Conservation (phyloP, 2,888 invertebrate genomes). For the Leptopilina myrica region DNA sequence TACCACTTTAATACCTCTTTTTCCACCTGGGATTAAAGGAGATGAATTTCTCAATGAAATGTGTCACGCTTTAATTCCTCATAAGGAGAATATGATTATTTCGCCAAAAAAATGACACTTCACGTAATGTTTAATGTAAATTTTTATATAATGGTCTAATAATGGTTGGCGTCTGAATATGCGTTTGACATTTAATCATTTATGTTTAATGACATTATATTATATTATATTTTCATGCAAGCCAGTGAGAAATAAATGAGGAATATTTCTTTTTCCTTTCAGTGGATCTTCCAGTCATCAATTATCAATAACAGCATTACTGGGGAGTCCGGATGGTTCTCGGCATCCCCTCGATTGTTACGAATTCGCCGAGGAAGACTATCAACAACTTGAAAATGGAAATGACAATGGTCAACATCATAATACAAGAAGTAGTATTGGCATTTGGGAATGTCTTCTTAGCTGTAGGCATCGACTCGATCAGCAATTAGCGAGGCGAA, state of each 20-base stretch:
- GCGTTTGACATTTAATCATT: neutral
- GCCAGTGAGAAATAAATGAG: neutral
- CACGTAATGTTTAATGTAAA: too few relatives aligned
- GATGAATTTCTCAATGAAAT: slow-evolving; percentile 13
- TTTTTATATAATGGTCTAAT: too few relatives aligned
- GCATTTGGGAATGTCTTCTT: slow-evolving; percentile 87
- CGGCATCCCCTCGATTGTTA: slow-evolving; percentile 86
- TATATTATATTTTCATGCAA: neutral
- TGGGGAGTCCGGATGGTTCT: slow-evolving; percentile 90
- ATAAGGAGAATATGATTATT: neutral
- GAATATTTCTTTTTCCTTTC: slow-evolving; percentile 50
- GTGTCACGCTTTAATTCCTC: neutral
- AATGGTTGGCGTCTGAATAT: too few relatives aligned
- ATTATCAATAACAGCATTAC: slow-evolving; percentile 88
- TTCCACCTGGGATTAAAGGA: neutral
- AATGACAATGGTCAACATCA: slow-evolving; percentile 74
- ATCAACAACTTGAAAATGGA: slow-evolving; percentile 73
- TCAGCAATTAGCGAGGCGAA: slow-evolving; percentile 88
- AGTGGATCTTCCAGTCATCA: slow-evolving; percentile 89
- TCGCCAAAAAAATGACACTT: neutral
- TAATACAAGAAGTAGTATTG: slow-evolving; percentile 74
- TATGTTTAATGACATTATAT: too few relatives aligned
- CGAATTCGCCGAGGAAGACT: slow-evolving; percentile 82
- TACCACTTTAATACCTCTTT: too few relatives aligned
- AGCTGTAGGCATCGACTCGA: slow-evolving; percentile 86